These are phyloP conservation scores for Hoplostethus atlanticus DNA, from an alignment of 2,797 vertebrate species.

Conservation along the genomic window DNA sequence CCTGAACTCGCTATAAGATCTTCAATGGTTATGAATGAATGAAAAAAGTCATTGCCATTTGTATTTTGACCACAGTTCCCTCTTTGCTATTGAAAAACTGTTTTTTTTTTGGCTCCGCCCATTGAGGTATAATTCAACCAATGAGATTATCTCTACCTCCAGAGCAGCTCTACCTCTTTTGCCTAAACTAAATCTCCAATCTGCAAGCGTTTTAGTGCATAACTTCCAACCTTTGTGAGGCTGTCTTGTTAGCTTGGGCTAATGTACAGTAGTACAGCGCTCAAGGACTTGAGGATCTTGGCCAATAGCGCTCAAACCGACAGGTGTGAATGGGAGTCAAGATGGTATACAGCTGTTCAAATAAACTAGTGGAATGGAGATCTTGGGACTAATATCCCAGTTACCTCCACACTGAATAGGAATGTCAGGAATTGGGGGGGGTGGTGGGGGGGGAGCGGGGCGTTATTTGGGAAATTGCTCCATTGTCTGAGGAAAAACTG, in stretches of 20 bases:
- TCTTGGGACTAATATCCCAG: conserved; percentile 34
- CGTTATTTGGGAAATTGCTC: conserved; percentile 48
- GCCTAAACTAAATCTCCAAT: neutral
- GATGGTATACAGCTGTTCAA: conserved; percentile 56
- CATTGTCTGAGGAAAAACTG: conserved; percentile 15
- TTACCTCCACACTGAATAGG: conserved; percentile 19
- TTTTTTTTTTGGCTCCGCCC: too few species aligned
- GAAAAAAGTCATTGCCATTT: too few species aligned
- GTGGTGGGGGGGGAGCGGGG: neutral
- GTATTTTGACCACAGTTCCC: too few species aligned
- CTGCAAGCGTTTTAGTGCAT: neutral
- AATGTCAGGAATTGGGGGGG: conserved; percentile 27
- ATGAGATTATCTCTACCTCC: neutral
- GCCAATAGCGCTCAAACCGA: neutral
- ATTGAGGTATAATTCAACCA: neutral
- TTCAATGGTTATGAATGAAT: too few species aligned
- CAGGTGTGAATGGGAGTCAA: conserved; percentile 39
- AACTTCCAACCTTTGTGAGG: neutral
- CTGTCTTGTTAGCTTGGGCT: neutral
- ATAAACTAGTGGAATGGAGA: conserved; percentile 37
- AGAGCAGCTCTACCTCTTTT: neutral
- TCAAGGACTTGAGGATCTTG: neutral
- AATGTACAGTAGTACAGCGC: neutral
- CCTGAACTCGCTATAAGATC: too few species aligned
- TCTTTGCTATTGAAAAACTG: too few species aligned